Evolutionary conservation across 2,113 vertebrate genomes (phyloP), one percentile per base, ranked within the genome.

Genomic region (Sardina pilchardus): DNA sequence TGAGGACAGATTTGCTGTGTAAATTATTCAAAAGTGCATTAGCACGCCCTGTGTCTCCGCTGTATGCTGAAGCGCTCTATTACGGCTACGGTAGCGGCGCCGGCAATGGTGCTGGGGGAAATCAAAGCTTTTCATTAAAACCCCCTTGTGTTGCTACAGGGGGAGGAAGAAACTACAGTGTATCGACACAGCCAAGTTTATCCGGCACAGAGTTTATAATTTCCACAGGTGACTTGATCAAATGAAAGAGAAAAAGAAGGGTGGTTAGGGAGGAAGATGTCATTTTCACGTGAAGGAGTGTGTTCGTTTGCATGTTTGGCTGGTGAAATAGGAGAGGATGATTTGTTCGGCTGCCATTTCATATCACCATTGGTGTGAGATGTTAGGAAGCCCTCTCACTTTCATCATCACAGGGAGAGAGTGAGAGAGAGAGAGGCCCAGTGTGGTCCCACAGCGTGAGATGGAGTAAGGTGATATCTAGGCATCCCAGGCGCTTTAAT

Each of bases 361-460:
- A 88, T 87, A 17, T 87, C 87, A 89, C 90, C 90, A 92, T 90
- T 89, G 91, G 91, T 91, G 91, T 89, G 89, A 90, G 90, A 24
- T 19, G 19, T 59, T 59, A 81, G 14, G 84, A 88, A 89, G 86
- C 84, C 83, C 85, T 91, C 90, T 90, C 85, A 87, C 88, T 91
- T 89, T 81, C 89, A 88, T 44, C 80, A 85, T 88, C 89, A 87
- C 42, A 50, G 87, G 81, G 81, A 88, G 86, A 21, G 71, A 90
- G 45, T 45, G 87, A 82, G 81, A 88, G 86, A 21, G 71, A 90
- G 89, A 42, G 16, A 47, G 48, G 3, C 17, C 17, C 17, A 21
- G 19, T 56, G 17, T 19, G 19, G 17, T 56, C 53, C 53, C 53
- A 56, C 17, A 24, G 53, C 3, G 21, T 59, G 53, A 59, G 39